These are phyloP conservation scores for Tyto alba DNA, from an alignment of 2,113 vertebrate genomes.

Conservation along the genomic window DNA sequence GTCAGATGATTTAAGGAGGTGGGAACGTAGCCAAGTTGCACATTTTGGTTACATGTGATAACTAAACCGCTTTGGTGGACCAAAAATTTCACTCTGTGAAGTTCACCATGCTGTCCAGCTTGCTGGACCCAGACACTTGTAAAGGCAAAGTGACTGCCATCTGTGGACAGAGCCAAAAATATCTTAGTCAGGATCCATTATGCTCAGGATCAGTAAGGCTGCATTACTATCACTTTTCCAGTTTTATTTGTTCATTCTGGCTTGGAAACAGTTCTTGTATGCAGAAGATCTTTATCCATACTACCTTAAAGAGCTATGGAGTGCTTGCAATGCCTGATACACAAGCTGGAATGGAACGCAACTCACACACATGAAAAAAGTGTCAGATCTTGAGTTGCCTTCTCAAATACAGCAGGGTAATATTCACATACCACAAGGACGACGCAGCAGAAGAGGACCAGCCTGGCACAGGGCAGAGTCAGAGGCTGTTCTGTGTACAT, in stretches of 20 bases:
- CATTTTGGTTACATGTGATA: neutral
- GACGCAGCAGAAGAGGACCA: neutral
- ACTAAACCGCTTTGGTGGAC: neutral
- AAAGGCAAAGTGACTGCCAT: neutral
- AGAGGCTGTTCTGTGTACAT: neutral
- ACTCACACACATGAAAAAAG: no score
- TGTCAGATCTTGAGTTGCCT: neutral
- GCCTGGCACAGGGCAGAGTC: neutral
- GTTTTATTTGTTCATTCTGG: neutral
- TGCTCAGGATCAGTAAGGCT: accelerated
- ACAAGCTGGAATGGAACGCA: neutral
- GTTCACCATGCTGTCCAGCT: neutral
- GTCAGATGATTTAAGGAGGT: neutral
- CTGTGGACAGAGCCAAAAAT: neutral
- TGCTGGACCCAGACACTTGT: neutral
- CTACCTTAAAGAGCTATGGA: neutral
- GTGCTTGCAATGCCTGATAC: neutral
- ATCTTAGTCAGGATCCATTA: neutral
- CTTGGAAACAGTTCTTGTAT: neutral
- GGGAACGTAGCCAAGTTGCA: neutral
- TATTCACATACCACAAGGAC: neutral
- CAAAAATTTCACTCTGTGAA: neutral
- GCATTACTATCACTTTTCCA: neutral
- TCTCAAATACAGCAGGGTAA: neutral
- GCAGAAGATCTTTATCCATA: neutral